Evolutionary conservation across 2,888 invertebrate genomes (phyloP), one percentile per base, ranked within the genome.

Genomic region (Pediacus dermestoides): DNA sequence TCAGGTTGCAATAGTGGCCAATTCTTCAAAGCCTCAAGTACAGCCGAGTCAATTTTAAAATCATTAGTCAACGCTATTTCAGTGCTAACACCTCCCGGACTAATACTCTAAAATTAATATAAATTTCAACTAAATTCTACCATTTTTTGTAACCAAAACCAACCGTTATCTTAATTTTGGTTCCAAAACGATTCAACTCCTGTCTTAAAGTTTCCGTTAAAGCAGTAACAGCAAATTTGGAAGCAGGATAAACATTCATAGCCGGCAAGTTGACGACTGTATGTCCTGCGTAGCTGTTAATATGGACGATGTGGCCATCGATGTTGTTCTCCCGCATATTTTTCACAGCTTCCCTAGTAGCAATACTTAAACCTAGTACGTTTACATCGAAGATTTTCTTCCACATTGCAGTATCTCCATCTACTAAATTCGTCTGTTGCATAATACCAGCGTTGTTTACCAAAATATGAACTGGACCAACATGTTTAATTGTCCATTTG

Each of bases 391-490:
- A 21, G 7, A 36, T 21, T 16, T 37, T 18, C n/a, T 30, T 40
- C 50, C 46, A 50, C 1, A 9, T 23, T 23, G 42, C 43, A 1
- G 39, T 37, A 4, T 38, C 11, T 4, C 41, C 46, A 52, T 61
- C 54, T 10, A 35, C 36, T 15, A 62, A 41, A 15, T 32, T 39
- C 8, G 41, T 48, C 2, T 27, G 8, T n/a, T 32, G 26, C 0
- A 26, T 1, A 7, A 54, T 2, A 3, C 64, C 68, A 6, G 66
- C 66, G 37, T 66, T 65, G 38, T 68, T 68, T 3, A 67, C 50
- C 13, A 67, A 48, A 22, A 66, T 53, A 28, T 64, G 57, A 3
- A 66, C 54, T 2, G 56, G 54, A 2, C 62, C 64, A 1, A 66
- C 43, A 23, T 57, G 60, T 7, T 57, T 42, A 25, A 54, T 58